A percentile compares a stretch with the other conserved stretches of the same genome.
These are phyloP conservation scores for Eupithecia exiguata DNA, from an alignment of 2,888 invertebrate genomes.

Conservation along the genomic window DNA sequence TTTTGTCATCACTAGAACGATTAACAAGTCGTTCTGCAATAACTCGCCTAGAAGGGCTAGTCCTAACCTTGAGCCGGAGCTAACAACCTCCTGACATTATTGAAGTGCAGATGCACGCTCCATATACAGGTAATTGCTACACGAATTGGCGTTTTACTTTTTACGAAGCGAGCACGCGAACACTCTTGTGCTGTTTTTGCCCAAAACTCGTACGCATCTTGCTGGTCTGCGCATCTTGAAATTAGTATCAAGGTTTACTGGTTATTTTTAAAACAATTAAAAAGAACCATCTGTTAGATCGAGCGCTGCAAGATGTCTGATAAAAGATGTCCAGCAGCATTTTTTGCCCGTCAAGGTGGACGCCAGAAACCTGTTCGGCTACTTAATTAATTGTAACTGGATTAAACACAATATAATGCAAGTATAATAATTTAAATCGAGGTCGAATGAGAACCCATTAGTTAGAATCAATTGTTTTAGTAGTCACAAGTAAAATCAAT, in stretches of 20 bases:
- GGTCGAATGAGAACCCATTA: constrained; percentile 29
- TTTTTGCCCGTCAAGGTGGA: constrained; percentile 20
- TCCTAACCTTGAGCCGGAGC: constrained; percentile 31
- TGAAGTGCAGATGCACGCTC: constrained; percentile 41
- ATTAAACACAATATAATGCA: constrained; percentile 8
- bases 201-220: constrained; percentile 41
- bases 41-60: constrained; percentile 25
- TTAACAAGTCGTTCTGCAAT: neutral
- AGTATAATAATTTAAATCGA: constrained; percentile 16
- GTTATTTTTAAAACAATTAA: constrained; percentile 42
- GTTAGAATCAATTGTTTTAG: constrained; percentile 23
- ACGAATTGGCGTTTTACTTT: constrained; percentile 51
- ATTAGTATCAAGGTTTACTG: constrained; percentile 43
- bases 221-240: constrained; percentile 46
- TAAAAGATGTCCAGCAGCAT: constrained; percentile 12
- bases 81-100: constrained; percentile 42
- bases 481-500: constrained; percentile 22
- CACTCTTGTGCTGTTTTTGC: constrained; percentile 44
- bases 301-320: constrained; percentile 29
- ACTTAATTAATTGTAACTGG: constrained; percentile 23
- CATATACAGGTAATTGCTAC: constrained; percentile 44
- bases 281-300: constrained; percentile 33
- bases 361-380: constrained; percentile 1
- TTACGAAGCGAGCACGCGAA: constrained; percentile 47
- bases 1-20: neutral